phyloP scores from a whole-genome alignment of 2,888 invertebrate genomes.

The Synergus laeviventris region DNA sequence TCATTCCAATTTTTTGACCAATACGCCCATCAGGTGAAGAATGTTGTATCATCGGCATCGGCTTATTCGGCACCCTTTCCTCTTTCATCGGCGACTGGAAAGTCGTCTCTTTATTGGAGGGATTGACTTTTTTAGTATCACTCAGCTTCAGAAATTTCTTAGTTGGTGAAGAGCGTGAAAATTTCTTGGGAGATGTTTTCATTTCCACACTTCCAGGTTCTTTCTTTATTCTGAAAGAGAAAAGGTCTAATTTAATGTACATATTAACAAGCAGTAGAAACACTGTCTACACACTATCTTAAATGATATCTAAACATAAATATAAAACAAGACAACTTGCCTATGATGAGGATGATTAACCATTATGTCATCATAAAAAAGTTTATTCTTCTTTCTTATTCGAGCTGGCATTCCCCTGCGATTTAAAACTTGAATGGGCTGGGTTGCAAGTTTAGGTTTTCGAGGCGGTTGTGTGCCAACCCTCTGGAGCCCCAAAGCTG shows the following conservation, averaged over 20 bases:
- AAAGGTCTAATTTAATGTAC: background rate
- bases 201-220: constrained; percentile 67
- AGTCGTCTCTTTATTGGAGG: constrained; percentile 60
- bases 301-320: background rate
- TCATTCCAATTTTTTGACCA: constrained; percentile 92
- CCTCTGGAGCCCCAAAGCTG: constrained; percentile 87
- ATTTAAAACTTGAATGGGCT: constrained; percentile 88
- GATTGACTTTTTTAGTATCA: constrained; percentile 45
- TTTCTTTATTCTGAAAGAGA: constrained; percentile 69
- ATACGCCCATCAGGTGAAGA: constrained; percentile 87
- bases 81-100: constrained; percentile 70
- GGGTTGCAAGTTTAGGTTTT: constrained; percentile 82
- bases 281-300: no score
- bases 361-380: constrained; percentile 93
- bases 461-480: constrained; percentile 87
- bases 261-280: no score
- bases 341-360: constrained; percentile 88
- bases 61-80: constrained; percentile 69
- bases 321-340: constrained; percentile 59
- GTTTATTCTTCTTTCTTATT: constrained; percentile 91
- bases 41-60: constrained; percentile 60
- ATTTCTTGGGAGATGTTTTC: constrained; percentile 82
- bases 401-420: constrained; percentile 93
- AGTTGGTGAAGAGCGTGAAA: constrained; percentile 79
- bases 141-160: constrained; percentile 69